These are phyloP conservation scores for Cantharis rufa DNA, from an alignment of 2,888 invertebrate genomes.

Conservation along the genomic window DNA sequence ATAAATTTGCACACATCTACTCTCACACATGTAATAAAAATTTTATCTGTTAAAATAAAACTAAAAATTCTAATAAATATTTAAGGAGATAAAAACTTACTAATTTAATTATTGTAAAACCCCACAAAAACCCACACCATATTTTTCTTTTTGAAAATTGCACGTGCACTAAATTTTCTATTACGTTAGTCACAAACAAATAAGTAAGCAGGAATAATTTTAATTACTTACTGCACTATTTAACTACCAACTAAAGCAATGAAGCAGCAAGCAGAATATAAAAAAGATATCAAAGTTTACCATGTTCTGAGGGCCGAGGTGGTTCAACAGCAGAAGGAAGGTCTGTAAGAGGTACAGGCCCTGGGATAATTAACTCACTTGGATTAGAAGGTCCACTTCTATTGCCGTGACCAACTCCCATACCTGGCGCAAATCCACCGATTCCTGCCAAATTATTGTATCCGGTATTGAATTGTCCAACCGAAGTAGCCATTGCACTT, in stretches of 20 bases:
- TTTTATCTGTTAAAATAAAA: not conserved
- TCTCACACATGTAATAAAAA: not conserved
- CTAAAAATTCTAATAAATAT: not conserved
- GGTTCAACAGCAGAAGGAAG: slow-evolving; percentile 56
- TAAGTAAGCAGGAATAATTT: not conserved
- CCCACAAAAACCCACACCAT: not conserved
- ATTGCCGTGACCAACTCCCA: slow-evolving; percentile 56
- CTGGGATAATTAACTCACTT: slow-evolving; percentile 65
- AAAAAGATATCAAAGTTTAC: slow-evolving; percentile 50
- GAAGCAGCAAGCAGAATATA: slow-evolving; percentile 30
- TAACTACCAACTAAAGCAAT: slow-evolving; percentile 38
- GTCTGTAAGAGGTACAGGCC: slow-evolving; percentile 50
- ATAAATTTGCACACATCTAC: not conserved
- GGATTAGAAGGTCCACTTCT: slow-evolving; percentile 50
- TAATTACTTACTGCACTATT: not conserved
- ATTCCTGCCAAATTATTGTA: slow-evolving; percentile 57
- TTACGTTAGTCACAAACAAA: not conserved
- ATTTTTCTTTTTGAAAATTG: not conserved
- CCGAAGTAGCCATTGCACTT: slow-evolving; percentile 58
- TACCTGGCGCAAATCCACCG: slow-evolving; percentile 58
- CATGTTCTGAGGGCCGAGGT: slow-evolving; percentile 52
- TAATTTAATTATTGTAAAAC: not conserved
- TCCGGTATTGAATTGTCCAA: slow-evolving; percentile 59
- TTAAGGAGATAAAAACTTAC: not conserved
- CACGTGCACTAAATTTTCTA: not conserved